phyloP scores from a whole-genome alignment of 2,113 vertebrate genomes.

The Mellivora capensis region DNA sequence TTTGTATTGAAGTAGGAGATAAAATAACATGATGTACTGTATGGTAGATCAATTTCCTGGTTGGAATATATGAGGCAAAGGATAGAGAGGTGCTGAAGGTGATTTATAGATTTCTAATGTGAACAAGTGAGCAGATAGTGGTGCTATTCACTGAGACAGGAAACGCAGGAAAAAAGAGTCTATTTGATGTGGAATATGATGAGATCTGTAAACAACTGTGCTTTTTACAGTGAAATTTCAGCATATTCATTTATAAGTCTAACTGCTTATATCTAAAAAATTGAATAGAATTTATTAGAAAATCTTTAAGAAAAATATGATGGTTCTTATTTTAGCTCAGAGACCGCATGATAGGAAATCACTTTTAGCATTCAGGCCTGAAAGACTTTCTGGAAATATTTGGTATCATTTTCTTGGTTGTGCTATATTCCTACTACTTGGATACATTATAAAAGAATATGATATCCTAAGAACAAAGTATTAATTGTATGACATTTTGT shows the following conservation, averaged over 20 bases:
- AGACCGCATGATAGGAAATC: not conserved
- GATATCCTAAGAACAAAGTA: not conserved
- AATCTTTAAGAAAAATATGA: not conserved
- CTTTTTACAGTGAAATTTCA: not conserved
- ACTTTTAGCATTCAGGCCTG: not conserved
- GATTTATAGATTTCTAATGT: conserved; percentile 36
- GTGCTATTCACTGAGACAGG: not conserved
- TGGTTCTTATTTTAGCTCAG: not conserved
- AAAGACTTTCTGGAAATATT: not conserved
- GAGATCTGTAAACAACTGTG: not conserved
- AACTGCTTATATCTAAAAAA: not conserved
- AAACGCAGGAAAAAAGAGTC: not conserved
- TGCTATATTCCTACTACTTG: not conserved
- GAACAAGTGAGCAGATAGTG: not conserved
- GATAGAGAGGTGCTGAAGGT: not conserved
- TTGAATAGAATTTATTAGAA: not conserved
- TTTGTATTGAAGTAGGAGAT: not conserved
- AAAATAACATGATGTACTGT: not conserved
- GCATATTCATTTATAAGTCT: not conserved
- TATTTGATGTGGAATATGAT: not conserved
- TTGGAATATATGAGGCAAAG: not conserved
- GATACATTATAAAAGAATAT: not conserved
- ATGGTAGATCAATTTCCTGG: not conserved
- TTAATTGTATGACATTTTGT: not conserved
- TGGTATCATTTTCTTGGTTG: not conserved